Evolutionary conservation across 2,797 vertebrate genomes (phyloP).

Genomic region (Cossypha niveicapilla): DNA sequence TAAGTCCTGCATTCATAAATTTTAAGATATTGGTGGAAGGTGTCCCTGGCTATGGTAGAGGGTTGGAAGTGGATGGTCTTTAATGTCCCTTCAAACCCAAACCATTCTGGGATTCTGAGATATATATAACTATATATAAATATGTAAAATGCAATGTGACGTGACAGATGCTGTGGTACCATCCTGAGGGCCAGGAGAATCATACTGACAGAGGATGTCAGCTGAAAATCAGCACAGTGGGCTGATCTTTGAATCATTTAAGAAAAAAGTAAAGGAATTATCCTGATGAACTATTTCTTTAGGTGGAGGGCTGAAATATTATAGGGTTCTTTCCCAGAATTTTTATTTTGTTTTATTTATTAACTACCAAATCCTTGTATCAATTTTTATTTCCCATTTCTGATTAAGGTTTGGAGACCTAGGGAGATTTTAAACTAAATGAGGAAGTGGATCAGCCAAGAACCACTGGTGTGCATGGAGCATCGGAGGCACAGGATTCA

Average conservation of each 20-base stretch:
- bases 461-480: too few relatives aligned
- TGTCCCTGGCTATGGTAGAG: not conserved
- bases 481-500: accelerated
- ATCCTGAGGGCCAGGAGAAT: not conserved
- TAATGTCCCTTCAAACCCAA: not conserved
- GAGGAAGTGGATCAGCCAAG: not conserved
- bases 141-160: not conserved
- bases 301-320: not conserved
- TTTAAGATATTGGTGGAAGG: not conserved
- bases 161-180: not conserved
- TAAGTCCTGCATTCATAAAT: not conserved
- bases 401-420: not conserved
- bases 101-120: not conserved
- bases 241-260: not conserved
- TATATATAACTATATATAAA: not conserved
- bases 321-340: accelerated
- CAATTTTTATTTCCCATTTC: not conserved
- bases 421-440: not conserved
- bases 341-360: not conserved
- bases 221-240: not conserved
- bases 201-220: not conserved
- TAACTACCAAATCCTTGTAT: not conserved
- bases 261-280: not conserved
- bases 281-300: not conserved
- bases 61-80: not conserved